phyloP scores from a whole-genome alignment of 92 coral and sea anemone species.

The Porites evermanni region DNA sequence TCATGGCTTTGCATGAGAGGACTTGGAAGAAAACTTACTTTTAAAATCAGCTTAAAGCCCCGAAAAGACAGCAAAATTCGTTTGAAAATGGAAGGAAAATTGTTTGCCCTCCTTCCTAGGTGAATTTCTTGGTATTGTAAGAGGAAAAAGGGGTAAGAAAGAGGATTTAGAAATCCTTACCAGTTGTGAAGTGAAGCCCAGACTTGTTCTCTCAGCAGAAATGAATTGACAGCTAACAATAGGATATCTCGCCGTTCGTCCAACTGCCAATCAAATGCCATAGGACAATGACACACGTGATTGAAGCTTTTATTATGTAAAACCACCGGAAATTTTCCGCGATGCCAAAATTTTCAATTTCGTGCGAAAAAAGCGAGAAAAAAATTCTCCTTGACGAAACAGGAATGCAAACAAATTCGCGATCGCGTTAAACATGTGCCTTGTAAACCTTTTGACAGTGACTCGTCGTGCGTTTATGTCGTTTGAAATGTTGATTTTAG shows the following conservation, averaged over 20 bases:
- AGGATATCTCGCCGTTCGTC: slow-evolving; percentile 83
- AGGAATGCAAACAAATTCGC: slow-evolving; percentile 51
- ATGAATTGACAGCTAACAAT: slow-evolving; percentile 82
- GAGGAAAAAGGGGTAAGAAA: slow-evolving; percentile 54
- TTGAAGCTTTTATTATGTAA: slow-evolving; percentile 75
- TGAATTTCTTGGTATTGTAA: slow-evolving; percentile 13
- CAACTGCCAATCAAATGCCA: slow-evolving; percentile 88
- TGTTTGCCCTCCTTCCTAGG: slow-evolving; percentile 16
- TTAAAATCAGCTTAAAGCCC: slow-evolving; percentile 44
- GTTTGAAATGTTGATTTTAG: slow-evolving; percentile 41
- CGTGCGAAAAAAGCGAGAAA: slow-evolving; percentile 62
- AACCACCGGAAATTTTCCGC: slow-evolving; percentile 87
- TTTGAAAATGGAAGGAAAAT: slow-evolving; percentile 42
- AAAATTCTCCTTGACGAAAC: slow-evolving; percentile 47
- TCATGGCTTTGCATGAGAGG: slow-evolving; percentile 37
- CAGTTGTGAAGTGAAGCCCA: slow-evolving; percentile 75
- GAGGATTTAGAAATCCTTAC: slow-evolving; percentile 84
- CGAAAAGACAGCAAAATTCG: slow-evolving; percentile 57
- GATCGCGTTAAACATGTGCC: slow-evolving; percentile 30
- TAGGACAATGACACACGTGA: slow-evolving; percentile 87
- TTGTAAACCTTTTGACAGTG: slow-evolving; percentile 22
- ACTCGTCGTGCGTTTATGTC: slow-evolving; percentile 17
- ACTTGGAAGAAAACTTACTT: slow-evolving; percentile 43
- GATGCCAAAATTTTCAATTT: slow-evolving; percentile 66
- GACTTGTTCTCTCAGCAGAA: slow-evolving; percentile 75